Evolutionary conservation across 2,797 vertebrate genomes (phyloP).

Genomic region (Avahi laniger): DNA sequence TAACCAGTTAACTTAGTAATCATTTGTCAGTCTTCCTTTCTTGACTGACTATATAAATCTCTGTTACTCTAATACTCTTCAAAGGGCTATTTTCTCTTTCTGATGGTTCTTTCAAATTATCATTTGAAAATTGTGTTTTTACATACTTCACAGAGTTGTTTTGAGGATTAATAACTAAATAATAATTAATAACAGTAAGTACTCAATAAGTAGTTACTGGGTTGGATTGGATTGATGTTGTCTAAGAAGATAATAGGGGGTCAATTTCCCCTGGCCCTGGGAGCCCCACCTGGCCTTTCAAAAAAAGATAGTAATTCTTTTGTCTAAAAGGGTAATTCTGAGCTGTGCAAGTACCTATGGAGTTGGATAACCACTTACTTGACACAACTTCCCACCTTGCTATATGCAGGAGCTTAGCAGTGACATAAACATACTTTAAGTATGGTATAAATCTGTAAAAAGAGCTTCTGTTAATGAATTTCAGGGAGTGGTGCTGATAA

Average conservation of each 20-base stretch:
- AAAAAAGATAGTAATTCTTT: background rate
- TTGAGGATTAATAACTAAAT: conserved; percentile 3
- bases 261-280: background rate
- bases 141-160: background rate
- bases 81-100: background rate
- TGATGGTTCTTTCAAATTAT: background rate
- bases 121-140: background rate
- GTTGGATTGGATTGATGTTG: background rate
- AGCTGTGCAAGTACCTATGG: background rate
- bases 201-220: background rate
- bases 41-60: background rate
- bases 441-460: background rate
- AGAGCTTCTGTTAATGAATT: background rate
- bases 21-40: background rate
- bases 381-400: background rate
- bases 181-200: background rate
- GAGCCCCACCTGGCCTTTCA: background rate
- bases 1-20: background rate
- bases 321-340: background rate
- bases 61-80: background rate
- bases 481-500: background rate
- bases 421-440: background rate
- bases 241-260: background rate
- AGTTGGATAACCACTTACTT: background rate
- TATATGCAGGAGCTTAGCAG: background rate